Evolutionary conservation across 2,888 invertebrate genomes (phyloP), one percentile per base, ranked within the genome.

Genomic region (Nesidiocoris tenuis): DNA sequence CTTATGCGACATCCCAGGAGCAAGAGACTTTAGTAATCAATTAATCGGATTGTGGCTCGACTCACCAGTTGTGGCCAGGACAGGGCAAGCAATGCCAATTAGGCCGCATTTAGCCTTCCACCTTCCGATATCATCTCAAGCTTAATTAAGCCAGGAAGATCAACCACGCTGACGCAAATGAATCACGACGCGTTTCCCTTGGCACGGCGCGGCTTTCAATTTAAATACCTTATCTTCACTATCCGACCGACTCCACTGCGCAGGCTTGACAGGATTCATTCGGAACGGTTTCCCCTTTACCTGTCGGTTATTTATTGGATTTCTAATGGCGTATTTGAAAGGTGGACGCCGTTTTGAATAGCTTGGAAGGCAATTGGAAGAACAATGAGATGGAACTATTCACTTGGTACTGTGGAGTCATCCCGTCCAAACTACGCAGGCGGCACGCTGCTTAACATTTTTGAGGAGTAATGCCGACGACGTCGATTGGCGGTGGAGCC

Each of bases 191-290:
- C 74, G 59, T 68, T 61, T 70, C 75, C 55, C n/a, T 39, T 39
- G 39, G 39, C 39, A 39, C 39, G 39, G 39, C 39, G n/a, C 25
- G 70, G 24, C 72, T 19, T 65, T 72, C 76, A 74, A 78, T 78
- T 78, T 78, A 78, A 78, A 78, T 78, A 61, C 76, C 74, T 78
- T 78, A 78, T 78, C 77, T 68, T 74, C 18, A 24, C 67, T 39
- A 39, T 39, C 67, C 39, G 55, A 61, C 54, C 39, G 39, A 39
- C 39, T 39, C 12, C 39, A n/a, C 5, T 7, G 61, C 17, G 17
- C 24, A 22, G 64, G 54, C 61, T 72, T 72, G 72, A 72, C 72
- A 72, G 63, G 72, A 72, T 39, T 72, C 61, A 72, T 72, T 25
- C 72, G 63, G n/a, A 61, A 72, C 63, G 39, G 72, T 72, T 39